Evolutionary conservation across 2,888 invertebrate genomes (phyloP).

Genomic region (Leptopterna dolabrata): DNA sequence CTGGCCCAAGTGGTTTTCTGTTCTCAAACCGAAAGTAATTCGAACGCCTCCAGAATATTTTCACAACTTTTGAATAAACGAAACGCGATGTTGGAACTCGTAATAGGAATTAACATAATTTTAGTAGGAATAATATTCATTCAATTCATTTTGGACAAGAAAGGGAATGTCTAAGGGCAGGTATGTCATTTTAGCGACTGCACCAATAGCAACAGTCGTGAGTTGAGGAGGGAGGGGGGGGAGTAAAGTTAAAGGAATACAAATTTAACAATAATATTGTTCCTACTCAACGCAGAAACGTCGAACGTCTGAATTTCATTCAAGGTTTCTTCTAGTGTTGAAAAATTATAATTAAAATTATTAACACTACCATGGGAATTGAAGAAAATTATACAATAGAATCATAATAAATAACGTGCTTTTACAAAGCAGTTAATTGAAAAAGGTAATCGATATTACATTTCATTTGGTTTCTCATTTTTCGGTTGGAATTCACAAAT

Average conservation of each 20-base stretch:
- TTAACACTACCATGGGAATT: neutral
- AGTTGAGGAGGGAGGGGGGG: too few relatives aligned
- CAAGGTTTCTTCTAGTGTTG: neutral
- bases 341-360: neutral
- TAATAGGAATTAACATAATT: too few relatives aligned
- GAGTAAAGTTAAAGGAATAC: too few relatives aligned
- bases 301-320: neutral
- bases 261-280: too few relatives aligned
- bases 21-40: too few relatives aligned
- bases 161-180: neutral
- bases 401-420: slow-evolving; percentile 32
- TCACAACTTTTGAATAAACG: too few relatives aligned
- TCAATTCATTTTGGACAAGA: neutral
- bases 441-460: slow-evolving; percentile 27
- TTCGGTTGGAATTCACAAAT: slow-evolving; percentile 34
- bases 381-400: slow-evolving; percentile 18
- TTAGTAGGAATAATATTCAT: neutral
- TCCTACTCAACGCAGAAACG: too few relatives aligned
- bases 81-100: too few relatives aligned
- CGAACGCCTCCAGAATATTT: too few relatives aligned
- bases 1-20: too few relatives aligned
- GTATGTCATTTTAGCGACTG: neutral
- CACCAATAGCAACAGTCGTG: neutral
- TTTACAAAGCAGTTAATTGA: slow-evolving; percentile 38
- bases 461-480: slow-evolving; percentile 38